These are phyloP conservation scores for Metridium senile DNA, from an alignment of 92 coral and sea anemone species.

Conservation along the genomic window DNA sequence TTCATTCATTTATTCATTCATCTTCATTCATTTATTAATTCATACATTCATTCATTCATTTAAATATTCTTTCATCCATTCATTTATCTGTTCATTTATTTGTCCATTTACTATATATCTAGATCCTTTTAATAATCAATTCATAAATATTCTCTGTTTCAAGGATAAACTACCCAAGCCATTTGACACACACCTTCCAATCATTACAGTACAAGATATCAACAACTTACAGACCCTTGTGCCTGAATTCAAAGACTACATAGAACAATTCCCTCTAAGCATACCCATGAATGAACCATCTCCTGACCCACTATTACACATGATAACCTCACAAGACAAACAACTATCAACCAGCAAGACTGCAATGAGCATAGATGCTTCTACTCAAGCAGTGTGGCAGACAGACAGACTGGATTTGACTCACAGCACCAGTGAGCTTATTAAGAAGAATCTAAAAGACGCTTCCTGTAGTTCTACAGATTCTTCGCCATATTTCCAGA, in stretches of 20 bases:
- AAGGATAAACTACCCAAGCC: slow-evolving; percentile 70
- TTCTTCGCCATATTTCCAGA: slow-evolving; percentile 9
- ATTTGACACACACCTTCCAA: slow-evolving; percentile 79
- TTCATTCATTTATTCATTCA: too few relatives aligned
- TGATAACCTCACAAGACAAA: slow-evolving; percentile 6
- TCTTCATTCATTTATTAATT: too few relatives aligned
- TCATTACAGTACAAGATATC: slow-evolving; percentile 73
- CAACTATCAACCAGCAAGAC: slow-evolving; percentile 24
- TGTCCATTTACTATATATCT: too few relatives aligned
- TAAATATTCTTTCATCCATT: too few relatives aligned
- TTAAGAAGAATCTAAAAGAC: slow-evolving; percentile 1
- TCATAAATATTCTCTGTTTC: too few relatives aligned
- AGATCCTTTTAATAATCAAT: too few relatives aligned
- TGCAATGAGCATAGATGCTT: slow-evolving; percentile 71
- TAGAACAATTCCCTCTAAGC: slow-evolving; percentile 54
- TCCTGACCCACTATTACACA: neutral
- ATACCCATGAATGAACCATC: slow-evolving; percentile 60
- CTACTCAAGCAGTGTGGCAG: slow-evolving; percentile 65
- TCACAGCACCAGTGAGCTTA: slow-evolving; percentile 19
- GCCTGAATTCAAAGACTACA: slow-evolving; percentile 66
- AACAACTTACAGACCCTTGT: slow-evolving; percentile 60
- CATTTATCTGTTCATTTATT: too few relatives aligned
- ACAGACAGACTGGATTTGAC: slow-evolving; percentile 10
- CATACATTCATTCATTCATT: too few relatives aligned
- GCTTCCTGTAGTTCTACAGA: slow-evolving; percentile 34